These are phyloP conservation scores for Belgica antarctica DNA, from an alignment of 2,888 invertebrate genomes.

Conservation along the genomic window DNA sequence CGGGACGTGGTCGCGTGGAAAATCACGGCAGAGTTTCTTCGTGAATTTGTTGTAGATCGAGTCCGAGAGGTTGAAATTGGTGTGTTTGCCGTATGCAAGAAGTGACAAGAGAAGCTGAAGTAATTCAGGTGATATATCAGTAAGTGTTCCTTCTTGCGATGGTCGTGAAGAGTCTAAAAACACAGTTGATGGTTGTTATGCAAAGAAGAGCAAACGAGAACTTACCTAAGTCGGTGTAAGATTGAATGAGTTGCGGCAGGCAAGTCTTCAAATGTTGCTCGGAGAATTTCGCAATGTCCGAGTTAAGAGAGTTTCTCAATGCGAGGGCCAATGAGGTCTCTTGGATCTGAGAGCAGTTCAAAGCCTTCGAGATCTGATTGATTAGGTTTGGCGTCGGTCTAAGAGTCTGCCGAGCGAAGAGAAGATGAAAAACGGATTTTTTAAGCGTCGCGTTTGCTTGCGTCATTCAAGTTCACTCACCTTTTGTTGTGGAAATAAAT, in stretches of 20 bases:
- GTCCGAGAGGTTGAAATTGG: constrained; percentile 64
- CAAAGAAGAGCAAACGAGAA: constrained; percentile 38
- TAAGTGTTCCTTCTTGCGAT: constrained; percentile 76
- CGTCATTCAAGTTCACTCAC: constrained; percentile 52
- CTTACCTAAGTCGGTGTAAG: constrained; percentile 78
- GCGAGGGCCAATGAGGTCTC: constrained; percentile 89
- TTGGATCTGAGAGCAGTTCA: constrained; percentile 78
- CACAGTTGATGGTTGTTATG: background rate
- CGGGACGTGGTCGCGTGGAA: constrained; percentile 83
- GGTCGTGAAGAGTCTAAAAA: constrained; percentile 63
- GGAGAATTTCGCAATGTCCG: constrained; percentile 72
- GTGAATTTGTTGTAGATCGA: constrained; percentile 79
- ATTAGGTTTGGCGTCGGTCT: constrained; percentile 78
- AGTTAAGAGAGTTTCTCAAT: constrained; percentile 74
- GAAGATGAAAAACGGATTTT: constrained; percentile 48
- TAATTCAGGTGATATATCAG: constrained; percentile 87
- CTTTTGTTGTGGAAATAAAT: constrained; percentile 74
- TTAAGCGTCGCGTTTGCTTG: background rate
- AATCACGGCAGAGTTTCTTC: constrained; percentile 77
- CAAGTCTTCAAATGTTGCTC: constrained; percentile 76
- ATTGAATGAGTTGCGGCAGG: constrained; percentile 79
- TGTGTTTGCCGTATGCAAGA: constrained; percentile 61
- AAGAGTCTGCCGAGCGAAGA: constrained; percentile 63
- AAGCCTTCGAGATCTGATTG: constrained; percentile 77
- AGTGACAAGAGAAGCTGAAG: constrained; percentile 75